Evolutionary conservation across 2,888 invertebrate genomes (phyloP).

Genomic region (Dascillus cervinus): DNA sequence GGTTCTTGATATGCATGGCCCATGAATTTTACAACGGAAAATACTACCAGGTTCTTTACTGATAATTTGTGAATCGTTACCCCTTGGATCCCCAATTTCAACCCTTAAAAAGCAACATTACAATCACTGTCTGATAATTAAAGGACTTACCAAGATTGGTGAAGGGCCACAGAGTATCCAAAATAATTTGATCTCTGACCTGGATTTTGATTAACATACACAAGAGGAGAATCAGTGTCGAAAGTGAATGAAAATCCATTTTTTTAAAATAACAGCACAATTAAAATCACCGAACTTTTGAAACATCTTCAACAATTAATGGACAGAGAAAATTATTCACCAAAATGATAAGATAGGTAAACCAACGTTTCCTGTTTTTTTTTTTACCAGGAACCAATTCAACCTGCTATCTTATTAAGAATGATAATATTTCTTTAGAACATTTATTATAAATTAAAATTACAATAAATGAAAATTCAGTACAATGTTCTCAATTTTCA

Average conservation of each 20-base stretch:
- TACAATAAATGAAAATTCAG: no score
- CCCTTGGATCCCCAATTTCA: constrained; percentile 36
- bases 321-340: neutral
- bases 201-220: constrained; percentile 24
- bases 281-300: no score
- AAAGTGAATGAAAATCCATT: constrained; percentile 27
- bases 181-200: constrained; percentile 28
- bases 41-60: constrained; percentile 32
- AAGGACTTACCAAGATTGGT: constrained; percentile 25
- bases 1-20: constrained; percentile 20
- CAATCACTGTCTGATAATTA: neutral
- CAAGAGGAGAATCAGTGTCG: constrained; percentile 26
- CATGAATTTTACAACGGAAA: constrained; percentile 28
- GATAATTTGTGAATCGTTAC: constrained; percentile 16
- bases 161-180: constrained; percentile 35
- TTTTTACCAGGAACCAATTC: no score
- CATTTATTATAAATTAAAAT: no score
- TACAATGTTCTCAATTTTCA: no score
- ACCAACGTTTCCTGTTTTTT: no score
- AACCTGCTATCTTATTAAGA: no score
- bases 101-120: constrained; percentile 19
- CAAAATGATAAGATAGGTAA: no score
- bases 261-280: no score
- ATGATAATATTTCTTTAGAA: no score
- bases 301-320: no score